Evolutionary conservation across 2,797 vertebrate genomes (phyloP), one percentile per base, ranked within the genome.

Genomic region (Argentina silus): DNA sequence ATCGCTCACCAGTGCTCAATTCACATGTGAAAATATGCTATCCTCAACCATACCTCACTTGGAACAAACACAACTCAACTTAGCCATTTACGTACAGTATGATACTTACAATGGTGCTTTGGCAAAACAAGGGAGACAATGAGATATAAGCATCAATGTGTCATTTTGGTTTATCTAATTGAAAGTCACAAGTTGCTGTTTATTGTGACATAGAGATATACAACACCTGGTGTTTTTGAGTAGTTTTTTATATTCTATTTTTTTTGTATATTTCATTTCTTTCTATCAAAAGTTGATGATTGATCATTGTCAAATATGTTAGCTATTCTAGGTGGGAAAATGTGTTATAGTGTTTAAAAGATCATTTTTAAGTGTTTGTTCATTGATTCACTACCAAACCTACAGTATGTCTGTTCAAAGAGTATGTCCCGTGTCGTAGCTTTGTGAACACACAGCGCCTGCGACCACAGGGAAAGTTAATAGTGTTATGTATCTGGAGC

Each of bases 31-130:
- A 88, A 89, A 74, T 85, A 83, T 91, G 76, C 81, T 86, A 83
- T 88, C 83, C 84, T 91, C 80, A 88, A 86, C 87, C 92, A 91
- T 96, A 97, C 96, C 96, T 97, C 96, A 95, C 83, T 87, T 91
- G 83, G 91, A 91, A 90, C 86, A 84, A 91, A 88, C 86, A 88
- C 89, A 85, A 89, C 88, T 88, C 89, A 90, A 77, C 85, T 36
- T 91, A 95, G 92, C 93, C 93, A 93, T 95, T 88, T 70, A 86
- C 87, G 83, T 79, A 84, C 83, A 70, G 90, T 81, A 85, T 74
- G 72, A 69, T 82, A 80, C 81, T 84, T 87, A 76, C 85, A 83
- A 81, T 36, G 87, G 94, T 96, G 95, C 94, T 95, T 91, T 89
- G 81, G 88, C 88, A 84, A 90, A 90, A 83, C 92, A 93, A 94